Conservation (phyloP, 2,888 invertebrate genomes). For the Osmoderma eremita region DNA sequence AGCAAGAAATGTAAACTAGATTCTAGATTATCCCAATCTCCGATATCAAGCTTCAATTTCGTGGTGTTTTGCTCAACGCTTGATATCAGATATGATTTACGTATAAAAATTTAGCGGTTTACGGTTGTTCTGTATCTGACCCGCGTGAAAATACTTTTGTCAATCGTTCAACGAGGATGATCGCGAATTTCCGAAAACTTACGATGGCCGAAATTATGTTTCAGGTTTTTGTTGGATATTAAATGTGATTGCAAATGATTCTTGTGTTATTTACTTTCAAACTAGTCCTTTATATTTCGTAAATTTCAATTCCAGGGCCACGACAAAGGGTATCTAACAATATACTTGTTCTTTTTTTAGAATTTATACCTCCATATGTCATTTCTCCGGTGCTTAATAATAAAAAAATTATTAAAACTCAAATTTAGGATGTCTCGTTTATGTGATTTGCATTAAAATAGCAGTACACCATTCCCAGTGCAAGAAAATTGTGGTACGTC, state of each 20-base stretch:
- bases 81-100: constrained; percentile 9
- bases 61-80: neutral
- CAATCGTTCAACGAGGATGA: constrained; percentile 9
- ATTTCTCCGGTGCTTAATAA: neutral
- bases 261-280: constrained; percentile 33
- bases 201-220: constrained; percentile 3
- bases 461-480: no score
- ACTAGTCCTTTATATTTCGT: no score
- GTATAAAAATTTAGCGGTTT: constrained; percentile 19
- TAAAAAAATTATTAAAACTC: no score
- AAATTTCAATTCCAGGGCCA: constrained; percentile 17
- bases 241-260: constrained; percentile 10
- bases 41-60: constrained; percentile 12
- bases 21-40: constrained; percentile 14
- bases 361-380: no score
- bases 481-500: no score
- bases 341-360: neutral
- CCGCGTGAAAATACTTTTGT: constrained; percentile 32
- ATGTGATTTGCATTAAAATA: no score
- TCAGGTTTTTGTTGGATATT: no score
- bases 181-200: neutral
- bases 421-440: no score
- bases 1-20: constrained; percentile 37
- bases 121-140: constrained; percentile 53
- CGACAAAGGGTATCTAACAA: constrained; percentile 15